These are phyloP conservation scores for Apoda limacodes DNA, from an alignment of 2,888 invertebrate species.

Conservation along the genomic window DNA sequence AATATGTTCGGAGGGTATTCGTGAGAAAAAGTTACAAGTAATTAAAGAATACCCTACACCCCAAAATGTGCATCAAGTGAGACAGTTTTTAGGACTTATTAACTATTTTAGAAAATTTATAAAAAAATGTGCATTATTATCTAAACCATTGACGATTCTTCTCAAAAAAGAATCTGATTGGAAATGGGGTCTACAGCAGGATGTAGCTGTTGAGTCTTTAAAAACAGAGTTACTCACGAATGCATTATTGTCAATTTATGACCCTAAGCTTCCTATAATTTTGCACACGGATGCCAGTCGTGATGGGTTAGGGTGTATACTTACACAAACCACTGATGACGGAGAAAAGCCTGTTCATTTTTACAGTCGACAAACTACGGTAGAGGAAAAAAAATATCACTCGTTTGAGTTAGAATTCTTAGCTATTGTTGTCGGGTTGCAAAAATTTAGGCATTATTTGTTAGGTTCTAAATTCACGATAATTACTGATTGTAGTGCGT, in stretches of 20 bases:
- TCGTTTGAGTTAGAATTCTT: slow-evolving; percentile 9
- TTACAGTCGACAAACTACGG: slow-evolving; percentile 5
- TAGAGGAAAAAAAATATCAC: slow-evolving; percentile 7
- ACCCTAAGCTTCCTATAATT: slow-evolving; percentile 4
- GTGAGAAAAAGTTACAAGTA: slow-evolving; percentile 5
- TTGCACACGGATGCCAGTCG: slow-evolving; percentile 5
- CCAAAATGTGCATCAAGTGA: slow-evolving; percentile 7
- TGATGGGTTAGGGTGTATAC: slow-evolving; percentile 3
- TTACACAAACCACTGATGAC: slow-evolving; percentile 1
- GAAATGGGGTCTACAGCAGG: slow-evolving; percentile 4
- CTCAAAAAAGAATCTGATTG: slow-evolving; percentile 8
- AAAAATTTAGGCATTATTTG: slow-evolving; percentile 11
- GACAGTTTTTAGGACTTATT: slow-evolving; percentile 11
- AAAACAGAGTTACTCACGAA: no score
- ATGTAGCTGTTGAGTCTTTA: no score
- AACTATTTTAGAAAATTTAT: slow-evolving; percentile 12
- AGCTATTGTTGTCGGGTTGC: slow-evolving; percentile 7
- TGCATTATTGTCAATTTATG: no score
- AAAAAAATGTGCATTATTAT: slow-evolving; percentile 5
- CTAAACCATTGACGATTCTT: slow-evolving; percentile 8
- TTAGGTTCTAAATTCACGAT: slow-evolving; percentile 10
- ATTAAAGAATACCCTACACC: slow-evolving; percentile 8
- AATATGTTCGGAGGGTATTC: slow-evolving; percentile 7
- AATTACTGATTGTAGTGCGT: slow-evolving; percentile 12
- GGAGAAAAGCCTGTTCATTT: slow-evolving; percentile 5